Evolutionary conservation across 2,888 invertebrate genomes (phyloP), one percentile per base, ranked within the genome.

Genomic region (Gymnosoma rotundatum): DNA sequence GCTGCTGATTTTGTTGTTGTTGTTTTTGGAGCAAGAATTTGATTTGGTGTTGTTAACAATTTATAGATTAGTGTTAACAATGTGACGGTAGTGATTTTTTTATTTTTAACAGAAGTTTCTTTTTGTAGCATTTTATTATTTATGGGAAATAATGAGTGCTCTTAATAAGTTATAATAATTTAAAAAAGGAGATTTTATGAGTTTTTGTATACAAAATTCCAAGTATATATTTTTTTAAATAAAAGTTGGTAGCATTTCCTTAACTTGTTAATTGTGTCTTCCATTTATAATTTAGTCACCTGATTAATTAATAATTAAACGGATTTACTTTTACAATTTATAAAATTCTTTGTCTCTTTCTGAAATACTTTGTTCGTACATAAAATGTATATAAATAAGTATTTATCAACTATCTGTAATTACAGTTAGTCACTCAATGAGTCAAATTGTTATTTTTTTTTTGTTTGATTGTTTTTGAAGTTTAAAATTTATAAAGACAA

Each of bases 341-440:
- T n/a, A 6, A n/a, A 48, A 48, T 48, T 3, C 14, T 48, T 1
- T 12, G 14, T 48, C 45, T 6, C 14, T 14, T n/a, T 48, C 6
- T 48, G 6, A 25, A 16, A 6, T 16, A 48, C 14, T 48, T 48
- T 16, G 12, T 42, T 10, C 38, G 42, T 42, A 12, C 12, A 42
- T 12, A 2, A 12, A 2, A 42, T 42, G 1, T 42, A 42, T 12
- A 42, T 42, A 12, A 2, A 42, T 42, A 12, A 42, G 42, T 12
- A 42, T 42, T 20, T 48, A 18, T 21, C 9, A 54, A 50, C 54
- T 58, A 48, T 69, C 18, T 78, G 50, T 78, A 79, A 76, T 79
- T 73, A 78, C 83, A 75, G 86, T 85, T 83, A 85, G 76, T 81
- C 80, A 80, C 81, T 81, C 81, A 81, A 84, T 84, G 81, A 81